A percentile compares a stretch with the other conserved stretches of the same genome.
Conservation (phyloP, 2,888 invertebrate species). For the Melikaiella ostensackeni region DNA sequence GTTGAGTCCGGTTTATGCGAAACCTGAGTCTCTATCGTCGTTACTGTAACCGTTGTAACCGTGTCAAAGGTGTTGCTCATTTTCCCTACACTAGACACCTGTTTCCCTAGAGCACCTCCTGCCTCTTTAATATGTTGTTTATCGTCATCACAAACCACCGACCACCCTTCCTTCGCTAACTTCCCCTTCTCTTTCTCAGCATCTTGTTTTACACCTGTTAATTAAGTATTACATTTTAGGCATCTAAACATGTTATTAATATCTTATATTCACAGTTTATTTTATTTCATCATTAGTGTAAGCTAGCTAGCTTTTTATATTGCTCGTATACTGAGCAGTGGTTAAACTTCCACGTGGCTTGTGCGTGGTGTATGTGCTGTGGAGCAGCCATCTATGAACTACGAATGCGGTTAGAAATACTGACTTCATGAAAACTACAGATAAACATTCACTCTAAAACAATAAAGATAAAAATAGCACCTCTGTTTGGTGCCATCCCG, state of each 20-base stretch:
- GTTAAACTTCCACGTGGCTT: conserved; percentile 75
- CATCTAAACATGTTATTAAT: conserved; percentile 67
- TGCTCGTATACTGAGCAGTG: conserved; percentile 72
- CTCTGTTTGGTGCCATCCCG: conserved; percentile 4
- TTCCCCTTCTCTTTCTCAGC: conserved; percentile 77
- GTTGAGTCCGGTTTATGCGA: conserved; percentile 41
- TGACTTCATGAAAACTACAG: conserved; percentile 27
- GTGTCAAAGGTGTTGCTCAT: conserved; percentile 52
- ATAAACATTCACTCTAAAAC: conserved; percentile 34
- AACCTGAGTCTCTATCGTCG: conserved; percentile 40
- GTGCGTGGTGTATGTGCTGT: conserved; percentile 74
- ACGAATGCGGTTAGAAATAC: conserved; percentile 32
- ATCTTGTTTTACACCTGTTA: conserved; percentile 77
- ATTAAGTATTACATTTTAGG: conserved; percentile 77
- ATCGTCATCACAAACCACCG: conserved; percentile 76
- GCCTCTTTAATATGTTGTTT: conserved; percentile 73
- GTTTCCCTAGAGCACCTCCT: conserved; percentile 69
- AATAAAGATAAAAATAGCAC: conserved; percentile 3
- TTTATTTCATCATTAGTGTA: conserved; percentile 74
- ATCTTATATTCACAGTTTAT: conserved; percentile 57
- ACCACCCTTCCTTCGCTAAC: conserved; percentile 77
- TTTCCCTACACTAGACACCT: conserved; percentile 30
- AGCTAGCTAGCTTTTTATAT: conserved; percentile 74
- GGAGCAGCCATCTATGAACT: conserved; percentile 73
- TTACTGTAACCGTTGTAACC: conserved; percentile 58